These are phyloP conservation scores for Drosophila fulvimacula DNA, from an alignment of 2,888 invertebrate species.

Conservation along the genomic window DNA sequence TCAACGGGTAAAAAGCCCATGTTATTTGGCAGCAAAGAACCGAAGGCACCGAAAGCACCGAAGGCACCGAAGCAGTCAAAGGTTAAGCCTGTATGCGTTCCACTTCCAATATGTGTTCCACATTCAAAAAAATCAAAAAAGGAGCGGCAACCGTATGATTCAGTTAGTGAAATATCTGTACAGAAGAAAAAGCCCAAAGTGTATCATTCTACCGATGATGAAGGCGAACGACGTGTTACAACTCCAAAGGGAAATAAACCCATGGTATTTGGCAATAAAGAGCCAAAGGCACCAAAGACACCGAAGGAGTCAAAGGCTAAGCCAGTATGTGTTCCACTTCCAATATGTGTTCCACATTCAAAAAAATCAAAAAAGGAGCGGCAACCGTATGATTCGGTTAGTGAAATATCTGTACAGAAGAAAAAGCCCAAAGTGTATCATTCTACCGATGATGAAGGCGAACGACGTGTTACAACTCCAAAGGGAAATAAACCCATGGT, in stretches of 20 bases:
- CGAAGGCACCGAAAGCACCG: no score
- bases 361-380: not conserved
- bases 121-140: not conserved
- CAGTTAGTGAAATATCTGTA: not conserved
- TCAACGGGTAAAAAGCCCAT: not conserved
- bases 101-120: not conserved
- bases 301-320: no score
- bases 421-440: not conserved
- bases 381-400: no score
- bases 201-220: not conserved
- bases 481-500: not conserved
- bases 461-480: not conserved
- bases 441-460: not conserved
- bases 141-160: not conserved
- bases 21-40: not conserved
- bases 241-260: not conserved
- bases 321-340: no score
- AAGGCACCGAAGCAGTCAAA: no score
- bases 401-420: no score
- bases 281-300: not conserved
- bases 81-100: no score
- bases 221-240: not conserved
- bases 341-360: not conserved
- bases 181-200: not conserved
- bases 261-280: not conserved